Conservation (phyloP, 2,888 invertebrate species). For the Drosophila flavopinicola region DNA sequence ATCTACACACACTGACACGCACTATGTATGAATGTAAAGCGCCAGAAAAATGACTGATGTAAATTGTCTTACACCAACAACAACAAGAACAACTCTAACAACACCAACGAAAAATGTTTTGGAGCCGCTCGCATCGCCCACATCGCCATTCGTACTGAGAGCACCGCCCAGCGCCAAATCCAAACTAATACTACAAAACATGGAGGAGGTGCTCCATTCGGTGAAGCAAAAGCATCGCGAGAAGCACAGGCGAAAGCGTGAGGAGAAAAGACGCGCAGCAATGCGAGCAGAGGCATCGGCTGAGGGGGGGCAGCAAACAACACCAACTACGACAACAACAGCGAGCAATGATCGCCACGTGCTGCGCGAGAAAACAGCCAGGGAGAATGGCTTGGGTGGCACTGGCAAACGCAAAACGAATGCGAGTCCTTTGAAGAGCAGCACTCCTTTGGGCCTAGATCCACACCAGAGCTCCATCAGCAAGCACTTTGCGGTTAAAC, state of each 20-base stretch:
- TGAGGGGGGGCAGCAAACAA: constrained; percentile 39
- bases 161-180: constrained; percentile 81
- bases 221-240: constrained; percentile 83
- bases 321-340: constrained; percentile 25
- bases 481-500: constrained; percentile 45
- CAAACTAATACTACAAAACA: constrained; percentile 82
- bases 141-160: constrained; percentile 75
- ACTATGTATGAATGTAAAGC: constrained; percentile 51
- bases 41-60: constrained; percentile 74
- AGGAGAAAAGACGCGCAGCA: constrained; percentile 79
- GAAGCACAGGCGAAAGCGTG: constrained; percentile 81
- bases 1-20: constrained; percentile 35
- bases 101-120: constrained; percentile 59
- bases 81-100: constrained; percentile 29
- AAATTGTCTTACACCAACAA: constrained; percentile 69
- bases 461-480: constrained; percentile 39
- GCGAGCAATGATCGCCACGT: constrained; percentile 46
- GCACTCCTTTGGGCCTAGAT: constrained; percentile 23
- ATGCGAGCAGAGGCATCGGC: constrained; percentile 66
- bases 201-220: constrained; percentile 83
- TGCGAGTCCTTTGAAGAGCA: constrained; percentile 63
- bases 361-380: constrained; percentile 68
- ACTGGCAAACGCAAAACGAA: constrained; percentile 37
- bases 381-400: constrained; percentile 61
- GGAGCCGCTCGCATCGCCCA: constrained; percentile 40